Conservation (phyloP, 2,797 vertebrate species). For the Serranus cabrilla region DNA sequence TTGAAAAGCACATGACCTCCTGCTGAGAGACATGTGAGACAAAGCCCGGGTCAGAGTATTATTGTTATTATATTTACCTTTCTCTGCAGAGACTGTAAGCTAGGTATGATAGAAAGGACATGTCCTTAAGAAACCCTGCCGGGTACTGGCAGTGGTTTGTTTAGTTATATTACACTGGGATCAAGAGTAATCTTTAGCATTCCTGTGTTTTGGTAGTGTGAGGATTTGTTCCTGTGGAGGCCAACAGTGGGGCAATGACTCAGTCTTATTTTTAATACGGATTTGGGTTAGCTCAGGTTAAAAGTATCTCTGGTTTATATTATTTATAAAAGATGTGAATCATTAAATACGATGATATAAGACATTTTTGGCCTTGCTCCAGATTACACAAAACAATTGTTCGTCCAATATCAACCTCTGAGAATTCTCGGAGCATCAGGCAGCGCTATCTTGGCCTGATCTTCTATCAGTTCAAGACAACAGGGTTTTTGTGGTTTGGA, state of each 20-base stretch:
- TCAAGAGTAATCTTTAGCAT: conserved; percentile 56
- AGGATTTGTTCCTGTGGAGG: conserved; percentile 20
- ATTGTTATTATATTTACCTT: conserved; percentile 15
- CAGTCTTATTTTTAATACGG: conserved; percentile 12
- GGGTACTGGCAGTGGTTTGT: conserved; percentile 47
- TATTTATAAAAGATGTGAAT: conserved; percentile 1
- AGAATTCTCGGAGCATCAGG: neutral
- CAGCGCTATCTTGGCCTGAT: neutral
- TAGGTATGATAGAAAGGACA: conserved; percentile 21
- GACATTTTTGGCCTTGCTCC: neutral
- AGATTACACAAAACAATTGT: conserved; percentile 22
- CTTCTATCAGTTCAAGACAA: neutral
- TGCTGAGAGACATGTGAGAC: conserved; percentile 75
- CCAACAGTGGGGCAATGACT: conserved; percentile 17
- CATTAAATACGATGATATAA: conserved; percentile 2
- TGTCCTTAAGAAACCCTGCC: conserved; percentile 58
- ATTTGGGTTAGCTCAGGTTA: neutral
- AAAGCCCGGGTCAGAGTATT: conserved; percentile 18
- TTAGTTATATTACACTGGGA: conserved; percentile 55
- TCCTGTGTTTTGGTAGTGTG: conserved; percentile 35
- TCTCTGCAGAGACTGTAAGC: conserved; percentile 17
- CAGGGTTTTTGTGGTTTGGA: neutral
- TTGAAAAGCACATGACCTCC: conserved; percentile 69
- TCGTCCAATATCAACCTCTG: neutral
- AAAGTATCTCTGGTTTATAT: neutral